Evolutionary conservation across 1,140 invertebrate genomes (phyloP).

Genomic region (Wasmannia auropunctata): DNA sequence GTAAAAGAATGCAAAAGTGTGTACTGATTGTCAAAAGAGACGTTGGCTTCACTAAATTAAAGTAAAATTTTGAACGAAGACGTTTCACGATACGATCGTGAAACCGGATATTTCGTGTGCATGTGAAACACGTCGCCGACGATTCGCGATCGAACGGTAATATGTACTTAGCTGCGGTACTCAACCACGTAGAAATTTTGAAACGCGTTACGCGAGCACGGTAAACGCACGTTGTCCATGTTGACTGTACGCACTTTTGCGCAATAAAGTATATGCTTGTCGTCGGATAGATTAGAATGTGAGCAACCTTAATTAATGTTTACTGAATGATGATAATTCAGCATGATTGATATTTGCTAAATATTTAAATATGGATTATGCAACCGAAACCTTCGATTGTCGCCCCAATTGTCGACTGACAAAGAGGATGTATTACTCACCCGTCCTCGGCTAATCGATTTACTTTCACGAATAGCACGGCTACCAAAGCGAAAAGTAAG

Average conservation of each 20-base stretch:
- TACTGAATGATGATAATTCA: background rate
- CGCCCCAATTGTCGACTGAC: background rate
- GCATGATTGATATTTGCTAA: background rate
- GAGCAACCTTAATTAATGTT: background rate
- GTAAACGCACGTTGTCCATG: background rate
- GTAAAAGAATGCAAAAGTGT: background rate
- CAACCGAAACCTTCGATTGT: background rate
- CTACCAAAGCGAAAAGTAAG: slow-evolving; percentile 75
- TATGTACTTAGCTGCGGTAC: slow-evolving; percentile 26
- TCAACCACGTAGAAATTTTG: slow-evolving; percentile 34
- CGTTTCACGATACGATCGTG: background rate
- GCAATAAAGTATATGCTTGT: background rate
- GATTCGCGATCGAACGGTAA: slow-evolving; percentile 27
- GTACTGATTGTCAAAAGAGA: background rate
- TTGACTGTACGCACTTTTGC: slow-evolving; percentile 16
- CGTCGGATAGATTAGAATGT: background rate
- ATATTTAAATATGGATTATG: background rate
- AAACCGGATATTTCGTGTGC: background rate
- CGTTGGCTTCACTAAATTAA: no score
- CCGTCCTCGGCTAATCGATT: slow-evolving; percentile 69
- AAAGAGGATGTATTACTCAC: slow-evolving; percentile 74
- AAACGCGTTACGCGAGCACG: background rate
- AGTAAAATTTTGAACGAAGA: no score
- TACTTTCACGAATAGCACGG: slow-evolving; percentile 75
- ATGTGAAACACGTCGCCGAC: slow-evolving; percentile 19